phyloP scores from a whole-genome alignment of 2,888 invertebrate genomes.

The Arge pagana region DNA sequence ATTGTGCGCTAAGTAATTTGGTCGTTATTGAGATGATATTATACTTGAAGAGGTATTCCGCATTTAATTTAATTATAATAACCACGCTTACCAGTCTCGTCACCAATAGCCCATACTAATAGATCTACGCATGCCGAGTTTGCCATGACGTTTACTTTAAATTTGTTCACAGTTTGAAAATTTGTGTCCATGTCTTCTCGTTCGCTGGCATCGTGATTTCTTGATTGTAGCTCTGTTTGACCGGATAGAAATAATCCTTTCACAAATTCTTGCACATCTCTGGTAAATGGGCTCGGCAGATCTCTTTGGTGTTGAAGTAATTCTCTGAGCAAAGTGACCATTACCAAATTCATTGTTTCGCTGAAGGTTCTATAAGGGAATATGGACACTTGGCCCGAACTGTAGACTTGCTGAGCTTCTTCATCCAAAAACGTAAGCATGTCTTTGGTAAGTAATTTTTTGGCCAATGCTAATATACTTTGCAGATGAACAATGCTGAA shows the following conservation, averaged over 20 bases:
- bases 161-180: conserved; percentile 82
- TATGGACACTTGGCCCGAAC: conserved; percentile 63
- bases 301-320: conserved; percentile 89
- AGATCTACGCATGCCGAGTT: conserved; percentile 97
- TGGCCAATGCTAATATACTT: conserved; percentile 78
- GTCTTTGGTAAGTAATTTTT: conserved; percentile 85
- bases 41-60: not conserved
- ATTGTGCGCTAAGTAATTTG: too few species aligned
- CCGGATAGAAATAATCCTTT: conserved; percentile 88
- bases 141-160: conserved; percentile 94
- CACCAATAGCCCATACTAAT: conserved; percentile 96
- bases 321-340: conserved; percentile 90
- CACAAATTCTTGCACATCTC: conserved; percentile 89
- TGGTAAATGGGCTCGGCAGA: conserved; percentile 86
- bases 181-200: conserved; percentile 81
- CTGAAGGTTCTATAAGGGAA: conserved; percentile 95
- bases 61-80: not conserved
- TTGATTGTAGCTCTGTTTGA: conserved; percentile 88
- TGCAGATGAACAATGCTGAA: conserved; percentile 80
- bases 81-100: conserved; percentile 90
- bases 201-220: conserved; percentile 84
- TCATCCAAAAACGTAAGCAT: conserved; percentile 80
- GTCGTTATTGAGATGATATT: not conserved
- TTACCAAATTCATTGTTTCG: conserved; percentile 90
- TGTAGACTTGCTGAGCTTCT: conserved; percentile 71